phyloP scores from a whole-genome alignment of 2,797 vertebrate genomes.

The Perodicticus potto region DNA sequence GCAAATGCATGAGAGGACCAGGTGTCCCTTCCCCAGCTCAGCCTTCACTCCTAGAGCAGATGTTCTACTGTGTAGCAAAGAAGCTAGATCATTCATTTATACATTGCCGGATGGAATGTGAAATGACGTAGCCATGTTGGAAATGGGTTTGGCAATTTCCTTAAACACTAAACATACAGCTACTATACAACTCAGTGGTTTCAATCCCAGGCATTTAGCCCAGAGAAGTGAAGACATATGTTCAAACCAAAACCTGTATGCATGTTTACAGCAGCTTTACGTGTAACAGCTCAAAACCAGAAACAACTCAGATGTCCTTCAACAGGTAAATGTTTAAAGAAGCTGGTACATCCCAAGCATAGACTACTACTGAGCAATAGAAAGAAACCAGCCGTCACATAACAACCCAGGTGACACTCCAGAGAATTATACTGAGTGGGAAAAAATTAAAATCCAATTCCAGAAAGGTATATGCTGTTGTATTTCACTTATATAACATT shows the following conservation, averaged over 20 bases:
- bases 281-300: slow-evolving; percentile 39
- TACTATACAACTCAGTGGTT: slow-evolving; percentile 26
- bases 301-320: slow-evolving; percentile 27
- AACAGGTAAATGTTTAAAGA: slow-evolving; percentile 57
- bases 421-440: background rate
- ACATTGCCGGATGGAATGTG: background rate
- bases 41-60: background rate
- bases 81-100: background rate
- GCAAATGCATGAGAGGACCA: background rate
- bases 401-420: background rate
- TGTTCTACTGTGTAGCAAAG: background rate
- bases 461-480: background rate
- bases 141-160: slow-evolving; percentile 56
- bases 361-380: slow-evolving; percentile 20
- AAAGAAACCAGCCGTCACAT: background rate
- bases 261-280: slow-evolving; percentile 64
- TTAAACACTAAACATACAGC: slow-evolving; percentile 49
- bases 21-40: background rate
- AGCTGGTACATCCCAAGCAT: slow-evolving; percentile 2
- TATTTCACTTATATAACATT: slow-evolving; percentile 16
- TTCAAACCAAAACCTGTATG: slow-evolving; percentile 44
- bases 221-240: slow-evolving; percentile 57
- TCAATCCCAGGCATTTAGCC: slow-evolving; percentile 54
- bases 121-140: slow-evolving; percentile 24
- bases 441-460: background rate